A percentile compares a stretch with the other conserved stretches of the same genome.
phyloP scores from a whole-genome alignment of 2,888 invertebrate genomes.

The Cantharis rustica region DNA sequence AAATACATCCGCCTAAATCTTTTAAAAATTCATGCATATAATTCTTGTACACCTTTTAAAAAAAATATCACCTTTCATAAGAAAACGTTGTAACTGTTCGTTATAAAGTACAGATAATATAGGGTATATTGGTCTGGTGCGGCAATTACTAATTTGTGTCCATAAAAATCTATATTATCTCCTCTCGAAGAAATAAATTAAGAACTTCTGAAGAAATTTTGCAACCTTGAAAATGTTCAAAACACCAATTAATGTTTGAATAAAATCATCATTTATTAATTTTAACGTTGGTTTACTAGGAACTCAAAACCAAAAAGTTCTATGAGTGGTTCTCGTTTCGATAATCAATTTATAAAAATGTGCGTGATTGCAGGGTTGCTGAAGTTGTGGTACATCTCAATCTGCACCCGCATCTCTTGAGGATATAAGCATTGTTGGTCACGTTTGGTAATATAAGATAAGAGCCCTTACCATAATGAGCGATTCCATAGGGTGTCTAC shows the following conservation, averaged over 20 bases:
- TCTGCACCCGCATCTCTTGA: constrained; percentile 17
- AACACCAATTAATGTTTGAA: not conserved
- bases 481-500: constrained; percentile 4
- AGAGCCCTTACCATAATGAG: constrained; percentile 13
- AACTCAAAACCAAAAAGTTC: not conserved
- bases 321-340: not conserved
- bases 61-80: not conserved
- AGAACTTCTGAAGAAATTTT: not conserved
- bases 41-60: not conserved
- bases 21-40: constrained; percentile 2
- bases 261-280: not conserved
- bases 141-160: no score
- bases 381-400: not conserved
- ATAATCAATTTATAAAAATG: not conserved
- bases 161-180: not conserved
- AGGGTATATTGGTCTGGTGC: no score
- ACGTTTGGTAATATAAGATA: constrained; percentile 21
- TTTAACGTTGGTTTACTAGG: not conserved
- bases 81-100: not conserved
- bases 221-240: not conserved
- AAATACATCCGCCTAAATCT: constrained; percentile 4
- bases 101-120: no score
- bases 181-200: not conserved
- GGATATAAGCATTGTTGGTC: constrained; percentile 9
- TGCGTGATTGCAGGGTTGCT: not conserved